phyloP scores from a whole-genome alignment of 1,140 invertebrate species.

The Battus philenor region DNA sequence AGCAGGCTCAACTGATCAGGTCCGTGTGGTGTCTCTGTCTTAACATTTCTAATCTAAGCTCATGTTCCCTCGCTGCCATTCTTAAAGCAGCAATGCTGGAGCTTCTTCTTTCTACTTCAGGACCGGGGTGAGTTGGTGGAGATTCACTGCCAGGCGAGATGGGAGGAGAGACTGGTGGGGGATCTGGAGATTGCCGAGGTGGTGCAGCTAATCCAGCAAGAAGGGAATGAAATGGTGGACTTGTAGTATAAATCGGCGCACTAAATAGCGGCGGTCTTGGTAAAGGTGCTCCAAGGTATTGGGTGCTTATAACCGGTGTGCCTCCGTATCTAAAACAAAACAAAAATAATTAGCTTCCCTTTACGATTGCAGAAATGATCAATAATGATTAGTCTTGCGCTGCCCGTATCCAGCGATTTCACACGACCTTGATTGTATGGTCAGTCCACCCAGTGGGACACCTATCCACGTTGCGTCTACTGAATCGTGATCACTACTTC shows the following conservation, averaged over 20 bases:
- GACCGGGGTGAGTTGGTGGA: slow-evolving; percentile 54
- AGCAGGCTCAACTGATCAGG: slow-evolving; percentile 81
- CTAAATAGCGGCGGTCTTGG: slow-evolving; percentile 80
- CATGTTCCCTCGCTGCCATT: slow-evolving; percentile 94
- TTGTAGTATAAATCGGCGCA: slow-evolving; percentile 78
- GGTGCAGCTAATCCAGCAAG: slow-evolving; percentile 87
- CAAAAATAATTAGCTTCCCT: background rate
- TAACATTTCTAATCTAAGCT: slow-evolving; percentile 88
- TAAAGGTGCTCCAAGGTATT: slow-evolving; percentile 79
- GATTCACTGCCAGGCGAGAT: slow-evolving; percentile 68
- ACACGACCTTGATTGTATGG: no score
- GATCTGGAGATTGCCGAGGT: slow-evolving; percentile 78
- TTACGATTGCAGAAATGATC: no score
- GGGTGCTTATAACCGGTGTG: slow-evolving; percentile 58
- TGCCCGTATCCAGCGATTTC: no score
- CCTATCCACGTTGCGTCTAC: no score
- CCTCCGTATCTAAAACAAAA: slow-evolving; percentile 45
- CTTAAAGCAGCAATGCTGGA: slow-evolving; percentile 93
- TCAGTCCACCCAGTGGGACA: no score
- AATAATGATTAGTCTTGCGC: no score
- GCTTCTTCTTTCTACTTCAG: slow-evolving; percentile 86
- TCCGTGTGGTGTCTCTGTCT: slow-evolving; percentile 86
- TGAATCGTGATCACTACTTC: no score
- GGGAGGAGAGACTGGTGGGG: slow-evolving; percentile 77
- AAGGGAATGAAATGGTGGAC: slow-evolving; percentile 89